Base-by-base conservation (phyloP, 2,888 invertebrate genomes). In the Drosophila falleni region DNA sequence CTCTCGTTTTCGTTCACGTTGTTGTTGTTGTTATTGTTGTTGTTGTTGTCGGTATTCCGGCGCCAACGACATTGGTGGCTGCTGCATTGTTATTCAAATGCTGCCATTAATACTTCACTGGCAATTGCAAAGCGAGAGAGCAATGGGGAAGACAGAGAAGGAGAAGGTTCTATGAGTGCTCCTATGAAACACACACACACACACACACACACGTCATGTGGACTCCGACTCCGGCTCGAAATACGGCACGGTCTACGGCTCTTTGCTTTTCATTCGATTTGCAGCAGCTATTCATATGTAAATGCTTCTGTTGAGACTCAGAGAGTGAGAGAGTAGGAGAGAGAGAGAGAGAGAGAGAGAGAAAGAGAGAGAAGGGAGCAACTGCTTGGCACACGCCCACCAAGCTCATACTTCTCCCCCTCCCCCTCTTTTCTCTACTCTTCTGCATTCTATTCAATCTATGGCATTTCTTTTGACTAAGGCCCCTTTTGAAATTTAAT, bases 41-140 rank as follows among this genome's bases (percentile, higher is more conserved):
- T 50, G 26, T 29, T 47, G 35, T 39, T 54, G 41, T 23, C 33
- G 55, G 42, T 33, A 33, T 44, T 23, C 53, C 61, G 63, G 63
- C 63, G 49, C 42, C 63, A 63, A 31, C 66, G 53, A 19, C 69
- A 59, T 58, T 58, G 58, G 50, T 59, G 35, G 46, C 33, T 37
- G 47, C 31, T 65, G 80, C 79, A 86, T 86, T 86, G 86, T 87
- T 86, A 86, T 86, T 86, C 86, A 86, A 86, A 86, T 86, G 81
- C 86, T 74, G 78, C 80, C 86, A 86, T 86, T 86, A 86, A 87
- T 86, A 83, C 88, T 86, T 86, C 86, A 74, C 81, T 77, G 74
- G 81, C 88, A 87, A 87, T 87, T 87, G 78, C 77, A 61, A 6
- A 29, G 29, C 5, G 29, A 6, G 29, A 29, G 29, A 29, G 29